Evolutionary conservation across 1,140 invertebrate species (phyloP).

Genomic region (Bemisia tabaci): DNA sequence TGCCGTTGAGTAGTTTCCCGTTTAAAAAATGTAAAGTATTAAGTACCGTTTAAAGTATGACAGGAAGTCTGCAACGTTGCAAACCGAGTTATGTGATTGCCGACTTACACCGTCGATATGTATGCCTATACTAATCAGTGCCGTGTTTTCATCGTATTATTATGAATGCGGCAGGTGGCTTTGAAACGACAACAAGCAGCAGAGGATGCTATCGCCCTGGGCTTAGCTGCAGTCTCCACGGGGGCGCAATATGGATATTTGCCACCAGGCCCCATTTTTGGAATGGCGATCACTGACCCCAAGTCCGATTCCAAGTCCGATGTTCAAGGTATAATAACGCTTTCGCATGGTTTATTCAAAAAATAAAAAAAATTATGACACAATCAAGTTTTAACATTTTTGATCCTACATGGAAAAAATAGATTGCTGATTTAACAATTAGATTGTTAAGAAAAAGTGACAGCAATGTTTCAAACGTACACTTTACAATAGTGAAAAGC

Average conservation of each 20-base stretch:
- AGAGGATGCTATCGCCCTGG: conserved; percentile 89
- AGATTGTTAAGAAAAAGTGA: too few species aligned
- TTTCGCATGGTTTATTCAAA: neutral
- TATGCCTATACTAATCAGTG: neutral
- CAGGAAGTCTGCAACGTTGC: too few species aligned
- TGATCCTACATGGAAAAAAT: too few species aligned
- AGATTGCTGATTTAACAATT: too few species aligned
- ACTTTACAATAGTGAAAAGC: too few species aligned
- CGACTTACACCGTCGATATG: too few species aligned
- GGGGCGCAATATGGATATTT: conserved; percentile 65
- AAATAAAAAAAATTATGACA: neutral
- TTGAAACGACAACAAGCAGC: conserved; percentile 92
- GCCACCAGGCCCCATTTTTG: conserved; percentile 84
- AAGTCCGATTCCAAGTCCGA: conserved; percentile 21
- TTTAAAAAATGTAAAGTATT: neutral
- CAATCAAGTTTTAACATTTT: too few species aligned
- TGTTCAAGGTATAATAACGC: too few species aligned
- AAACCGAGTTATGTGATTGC: neutral
- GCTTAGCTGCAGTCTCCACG: conserved; percentile 77
- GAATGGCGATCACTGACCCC: conserved; percentile 57
- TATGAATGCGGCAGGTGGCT: conserved; percentile 54
- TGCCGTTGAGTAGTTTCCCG: neutral
- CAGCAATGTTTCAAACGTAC: too few species aligned
- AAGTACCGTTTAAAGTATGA: neutral
- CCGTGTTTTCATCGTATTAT: neutral